Evolutionary conservation across 2,797 vertebrate genomes (phyloP), one percentile per base, ranked within the genome.

Genomic region (Pteronotus mesoamericanus): DNA sequence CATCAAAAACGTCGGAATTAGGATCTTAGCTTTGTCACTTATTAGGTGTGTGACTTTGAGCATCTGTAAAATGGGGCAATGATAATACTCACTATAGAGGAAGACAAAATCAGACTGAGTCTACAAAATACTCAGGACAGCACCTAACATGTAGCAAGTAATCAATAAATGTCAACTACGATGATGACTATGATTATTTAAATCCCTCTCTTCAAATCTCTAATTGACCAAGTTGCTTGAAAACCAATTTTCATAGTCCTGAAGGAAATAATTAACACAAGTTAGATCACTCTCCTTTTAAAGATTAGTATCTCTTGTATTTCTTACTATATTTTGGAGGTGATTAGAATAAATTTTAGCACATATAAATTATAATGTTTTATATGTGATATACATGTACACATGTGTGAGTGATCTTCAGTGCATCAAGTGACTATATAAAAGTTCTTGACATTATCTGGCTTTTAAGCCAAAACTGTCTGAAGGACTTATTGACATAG

Each of bases 211-310:
- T 86, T 44, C 39, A 72, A 72, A 42, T 46, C 32, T 55, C 42
- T 53, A 29, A 82, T 37, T 74, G 39, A 10, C 32, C 34, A 69
- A 24, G 6, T 57, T 86, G 22, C 18, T 90, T 92, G 26, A 86
- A 89, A 37, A 84, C 53, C 80, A 79, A 26, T 57, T 90, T 84
- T 69, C 1, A 16, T 4, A 92, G 37, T 68, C 55, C 29, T 11
- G 10, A 79, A 86, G 87, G 78, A 86, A 92, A 79, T 78, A 90
- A 90, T 29, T 94, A 92, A 77, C 15, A 69, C 32, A 55, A 94
- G 32, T 51, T 42, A 92, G n/a, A 68, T 79, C 21, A 53, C 12
- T 94, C 57, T 44, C n/a, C 14, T 78, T 80, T 12, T 88, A 71
- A 61, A 85, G 9, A 91, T 88, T 59, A 77, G 2, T 83, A 69